Evolutionary conservation across 2,113 vertebrate species (phyloP), one percentile per base, ranked within the genome.

Genomic region (Barnardius zonarius): DNA sequence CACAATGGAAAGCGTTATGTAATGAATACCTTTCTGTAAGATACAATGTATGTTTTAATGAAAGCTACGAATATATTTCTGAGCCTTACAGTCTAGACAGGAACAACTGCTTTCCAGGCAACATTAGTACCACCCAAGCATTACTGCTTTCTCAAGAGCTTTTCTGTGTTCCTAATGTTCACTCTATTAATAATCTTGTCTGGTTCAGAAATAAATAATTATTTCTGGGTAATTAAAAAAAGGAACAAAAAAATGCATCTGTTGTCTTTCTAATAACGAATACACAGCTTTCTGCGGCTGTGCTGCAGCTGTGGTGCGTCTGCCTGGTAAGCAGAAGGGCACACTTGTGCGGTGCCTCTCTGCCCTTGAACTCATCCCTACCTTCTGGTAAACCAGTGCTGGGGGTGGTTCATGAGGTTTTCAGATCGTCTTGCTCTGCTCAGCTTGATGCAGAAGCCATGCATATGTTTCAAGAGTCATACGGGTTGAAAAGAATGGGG

Each of bases 361-460:
- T 85, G 74, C 52, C 87, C 57, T 79, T 85, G 35, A 76, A 44
- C 39, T 64, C 0, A 0, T 44, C 67, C 46, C 18, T 52, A 0
- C 67, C 24, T 35, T 73, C 41, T 73, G 19, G 25, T 54, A n/a
- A 28, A 46, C 64, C 37, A 13, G 3, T 37, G n/a, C 62, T 55
- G 35, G 41, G 54, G 39, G 33, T 39, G 9, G 5, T 77, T 81
- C 0, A 0, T 74, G 72, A 31, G 24, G 11, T 59, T 80, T 86
- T 74, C 18, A 1, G 33, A 43, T 31, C 0, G 0, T 6, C 28
- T 72, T 76, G 39, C 20, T 59, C 57, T 59, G 57, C 75, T 80
- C 16, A 39, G n/a, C 37, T 78, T 31, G 13, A 49, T 67, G 78
- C 23, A 35, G 59, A 46, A 43, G 30, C 43, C 22, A 23, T 30